These are phyloP conservation scores for Steatocranus sp. DNA, from an alignment of 2,797 vertebrate species.

Conservation along the genomic window DNA sequence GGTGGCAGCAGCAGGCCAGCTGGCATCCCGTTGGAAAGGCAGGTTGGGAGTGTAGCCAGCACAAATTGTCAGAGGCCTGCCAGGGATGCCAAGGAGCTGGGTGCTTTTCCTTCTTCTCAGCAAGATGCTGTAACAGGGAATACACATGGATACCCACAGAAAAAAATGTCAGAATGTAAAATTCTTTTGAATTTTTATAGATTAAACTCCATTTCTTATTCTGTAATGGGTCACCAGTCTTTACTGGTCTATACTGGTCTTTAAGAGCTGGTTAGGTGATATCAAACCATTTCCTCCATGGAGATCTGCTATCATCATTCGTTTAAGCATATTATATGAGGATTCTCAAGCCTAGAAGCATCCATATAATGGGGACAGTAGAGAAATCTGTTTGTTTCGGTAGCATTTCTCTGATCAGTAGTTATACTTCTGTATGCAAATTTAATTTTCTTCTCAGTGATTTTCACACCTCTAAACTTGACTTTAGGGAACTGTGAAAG, in stretches of 20 bases:
- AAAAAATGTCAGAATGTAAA: not conserved
- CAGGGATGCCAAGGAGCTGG: slow-evolving; percentile 21
- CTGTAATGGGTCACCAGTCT: not conserved
- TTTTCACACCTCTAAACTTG: not conserved
- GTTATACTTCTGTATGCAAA: not conserved
- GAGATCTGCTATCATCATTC: no score
- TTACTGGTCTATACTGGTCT: no score
- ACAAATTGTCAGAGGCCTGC: slow-evolving; percentile 41
- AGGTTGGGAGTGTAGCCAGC: slow-evolving; percentile 43
- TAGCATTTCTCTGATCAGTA: not conserved
- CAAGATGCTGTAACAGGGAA: slow-evolving; percentile 14
- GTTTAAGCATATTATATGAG: not conserved
- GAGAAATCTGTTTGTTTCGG: not conserved
- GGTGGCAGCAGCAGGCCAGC: slow-evolving; percentile 42
- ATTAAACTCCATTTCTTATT: not conserved
- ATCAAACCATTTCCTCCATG: no score
- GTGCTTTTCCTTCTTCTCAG: slow-evolving; percentile 26
- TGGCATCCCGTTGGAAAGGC: slow-evolving; percentile 37
- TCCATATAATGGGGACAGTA: not conserved
- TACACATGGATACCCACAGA: not conserved
- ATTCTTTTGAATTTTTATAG: not conserved
- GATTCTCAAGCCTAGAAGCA: not conserved
- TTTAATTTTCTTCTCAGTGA: not conserved
- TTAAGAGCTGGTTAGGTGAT: no score
- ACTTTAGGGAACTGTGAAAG: not conserved